Evolutionary conservation across 2,888 invertebrate species (phyloP).

Genomic region (Erebia epiphron): DNA sequence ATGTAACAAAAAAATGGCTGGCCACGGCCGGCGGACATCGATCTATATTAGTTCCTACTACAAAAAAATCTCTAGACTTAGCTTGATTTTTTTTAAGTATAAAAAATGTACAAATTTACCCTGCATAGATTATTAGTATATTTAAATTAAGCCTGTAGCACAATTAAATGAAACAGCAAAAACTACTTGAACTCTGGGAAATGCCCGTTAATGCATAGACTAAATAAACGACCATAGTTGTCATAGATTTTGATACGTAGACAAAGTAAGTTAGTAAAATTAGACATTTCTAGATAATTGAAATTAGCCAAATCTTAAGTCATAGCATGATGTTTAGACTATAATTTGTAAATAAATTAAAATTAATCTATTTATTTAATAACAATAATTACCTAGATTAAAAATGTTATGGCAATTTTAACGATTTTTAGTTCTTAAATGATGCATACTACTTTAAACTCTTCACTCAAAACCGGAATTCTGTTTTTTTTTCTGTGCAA

Average conservation of each 20-base stretch:
- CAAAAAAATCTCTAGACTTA: too few relatives aligned
- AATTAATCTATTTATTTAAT: constrained; percentile 18
- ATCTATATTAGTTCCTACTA: too few relatives aligned
- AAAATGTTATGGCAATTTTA: not conserved
- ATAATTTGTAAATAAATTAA: constrained; percentile 14
- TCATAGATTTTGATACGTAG: constrained; percentile 44
- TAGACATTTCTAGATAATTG: constrained; percentile 37
- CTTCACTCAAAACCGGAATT: too few relatives aligned
- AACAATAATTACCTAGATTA: not conserved
- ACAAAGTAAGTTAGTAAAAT: constrained; percentile 29
- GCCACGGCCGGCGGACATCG: too few relatives aligned
- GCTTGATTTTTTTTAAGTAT: too few relatives aligned
- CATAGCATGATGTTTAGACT: constrained; percentile 20
- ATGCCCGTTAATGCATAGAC: not conserved
- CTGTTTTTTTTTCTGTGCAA: too few relatives aligned
- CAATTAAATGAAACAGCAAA: not conserved
- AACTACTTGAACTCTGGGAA: not conserved
- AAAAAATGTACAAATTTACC: too few relatives aligned
- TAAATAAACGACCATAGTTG: constrained; percentile 15
- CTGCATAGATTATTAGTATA: too few relatives aligned
- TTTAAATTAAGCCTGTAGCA: too few relatives aligned
- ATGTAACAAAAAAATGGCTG: too few relatives aligned
- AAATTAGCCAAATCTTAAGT: constrained; percentile 29
- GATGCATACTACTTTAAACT: too few relatives aligned
- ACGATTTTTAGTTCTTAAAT: not conserved